phyloP scores from a whole-genome alignment of 2,797 vertebrate genomes.

The Knipowitschia caucasica region DNA sequence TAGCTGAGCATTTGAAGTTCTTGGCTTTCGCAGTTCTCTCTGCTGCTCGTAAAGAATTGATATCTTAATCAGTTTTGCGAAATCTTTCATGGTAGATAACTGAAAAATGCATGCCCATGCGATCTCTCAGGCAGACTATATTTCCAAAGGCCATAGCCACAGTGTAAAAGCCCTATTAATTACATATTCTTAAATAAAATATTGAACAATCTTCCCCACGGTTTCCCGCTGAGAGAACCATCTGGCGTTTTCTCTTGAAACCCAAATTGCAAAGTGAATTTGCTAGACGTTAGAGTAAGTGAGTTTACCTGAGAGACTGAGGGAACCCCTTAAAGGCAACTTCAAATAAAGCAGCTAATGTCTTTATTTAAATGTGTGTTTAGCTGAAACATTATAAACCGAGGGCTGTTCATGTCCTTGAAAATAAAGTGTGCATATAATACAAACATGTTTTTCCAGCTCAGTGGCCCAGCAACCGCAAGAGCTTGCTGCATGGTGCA shows the following conservation, averaged over 20 bases:
- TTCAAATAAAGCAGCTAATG: slow-evolving; percentile 26
- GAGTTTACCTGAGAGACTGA: slow-evolving; percentile 18
- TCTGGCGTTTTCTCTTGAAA: slow-evolving; percentile 11
- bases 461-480: slow-evolving; percentile 11
- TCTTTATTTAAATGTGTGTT: not conserved
- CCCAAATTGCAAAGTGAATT: slow-evolving; percentile 15
- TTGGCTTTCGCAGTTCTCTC: not conserved
- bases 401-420: slow-evolving; percentile 18
- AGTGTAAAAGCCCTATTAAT: slow-evolving; percentile 5
- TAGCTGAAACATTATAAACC: not conserved
- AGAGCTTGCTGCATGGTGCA: slow-evolving; percentile 5
- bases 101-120: not conserved
- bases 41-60: not conserved
- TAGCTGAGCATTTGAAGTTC: not conserved
- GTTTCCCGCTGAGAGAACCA: slow-evolving; percentile 9
- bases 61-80: not conserved
- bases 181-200: slow-evolving; percentile 21
- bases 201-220: slow-evolving; percentile 13
- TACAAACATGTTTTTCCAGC: slow-evolving; percentile 14
- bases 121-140: not conserved
- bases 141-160: not conserved
- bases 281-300: slow-evolving; percentile 11
- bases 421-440: slow-evolving; percentile 12
- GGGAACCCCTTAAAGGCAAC: slow-evolving; percentile 7
- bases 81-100: not conserved